phyloP scores from a whole-genome alignment of 2,797 vertebrate species.

The Propithecus deckenii region DNA sequence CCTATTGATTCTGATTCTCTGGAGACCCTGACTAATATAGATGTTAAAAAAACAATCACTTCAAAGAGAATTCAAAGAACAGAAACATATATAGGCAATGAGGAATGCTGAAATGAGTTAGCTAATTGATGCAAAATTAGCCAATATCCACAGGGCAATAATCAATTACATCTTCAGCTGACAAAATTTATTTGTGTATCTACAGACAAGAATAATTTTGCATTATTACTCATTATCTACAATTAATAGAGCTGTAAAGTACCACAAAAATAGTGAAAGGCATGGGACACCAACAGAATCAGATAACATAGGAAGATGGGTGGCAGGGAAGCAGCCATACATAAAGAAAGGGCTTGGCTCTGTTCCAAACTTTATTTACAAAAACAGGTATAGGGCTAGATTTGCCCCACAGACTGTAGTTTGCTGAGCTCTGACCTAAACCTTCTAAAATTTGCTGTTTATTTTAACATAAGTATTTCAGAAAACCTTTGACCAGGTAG shows the following conservation, averaged over 20 bases:
- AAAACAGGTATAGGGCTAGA: not conserved
- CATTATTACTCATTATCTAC: not conserved
- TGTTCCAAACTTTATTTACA: not conserved
- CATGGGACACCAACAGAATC: not conserved
- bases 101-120: not conserved
- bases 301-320: not conserved
- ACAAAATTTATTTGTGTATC: not conserved
- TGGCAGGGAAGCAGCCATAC: not conserved
- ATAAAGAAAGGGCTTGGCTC: not conserved
- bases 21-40: not conserved
- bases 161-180: slow-evolving; percentile 19
- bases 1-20: not conserved
- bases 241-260: not conserved
- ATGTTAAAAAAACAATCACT: not conserved
- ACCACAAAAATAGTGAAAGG: not conserved
- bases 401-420: not conserved
- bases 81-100: not conserved
- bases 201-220: not conserved
- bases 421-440: not conserved
- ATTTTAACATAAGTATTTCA: not conserved
- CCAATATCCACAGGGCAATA: not conserved
- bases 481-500: not conserved
- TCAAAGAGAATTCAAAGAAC: not conserved
- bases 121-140: not conserved
- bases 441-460: not conserved